Evolutionary conservation across 92 coral and sea anemone species (phyloP).

Genomic region (Zoanthus solanderi): DNA sequence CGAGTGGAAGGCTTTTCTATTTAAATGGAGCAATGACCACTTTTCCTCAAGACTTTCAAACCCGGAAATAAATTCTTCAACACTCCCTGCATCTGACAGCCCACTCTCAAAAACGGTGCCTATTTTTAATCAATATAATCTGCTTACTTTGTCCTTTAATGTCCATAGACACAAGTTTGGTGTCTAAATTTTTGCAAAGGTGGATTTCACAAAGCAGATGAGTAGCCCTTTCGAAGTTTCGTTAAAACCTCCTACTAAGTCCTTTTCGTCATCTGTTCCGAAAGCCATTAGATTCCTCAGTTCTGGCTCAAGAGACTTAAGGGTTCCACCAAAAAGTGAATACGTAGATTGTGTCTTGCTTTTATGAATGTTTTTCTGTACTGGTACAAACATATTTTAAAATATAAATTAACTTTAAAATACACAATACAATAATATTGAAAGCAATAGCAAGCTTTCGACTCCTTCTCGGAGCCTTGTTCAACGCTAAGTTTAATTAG

Average conservation of each 20-base stretch:
- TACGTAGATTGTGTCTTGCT: constrained; percentile 53
- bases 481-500: no score
- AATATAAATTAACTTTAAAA: no score
- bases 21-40: constrained; percentile 52
- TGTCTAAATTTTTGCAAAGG: constrained; percentile 56
- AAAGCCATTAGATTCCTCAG: constrained; percentile 1
- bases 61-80: neutral
- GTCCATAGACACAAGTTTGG: constrained; percentile 46
- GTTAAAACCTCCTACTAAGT: constrained; percentile 42
- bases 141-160: constrained; percentile 58
- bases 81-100: constrained; percentile 6
- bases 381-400: no score
- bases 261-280: constrained; percentile 65
- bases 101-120: constrained; percentile 64
- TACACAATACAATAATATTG: no score
- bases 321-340: constrained; percentile 39
- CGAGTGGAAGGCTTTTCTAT: constrained; percentile 57
- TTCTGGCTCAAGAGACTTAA: constrained; percentile 38
- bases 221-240: constrained; percentile 62
- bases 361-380: no score
- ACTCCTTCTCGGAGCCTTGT: no score
- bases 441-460: no score
- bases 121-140: constrained; percentile 34
- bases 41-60: constrained; percentile 49
- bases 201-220: constrained; percentile 68